These are phyloP conservation scores for Dinothrombium tinctorium DNA, from an alignment of 1,140 invertebrate species.

Conservation along the genomic window DNA sequence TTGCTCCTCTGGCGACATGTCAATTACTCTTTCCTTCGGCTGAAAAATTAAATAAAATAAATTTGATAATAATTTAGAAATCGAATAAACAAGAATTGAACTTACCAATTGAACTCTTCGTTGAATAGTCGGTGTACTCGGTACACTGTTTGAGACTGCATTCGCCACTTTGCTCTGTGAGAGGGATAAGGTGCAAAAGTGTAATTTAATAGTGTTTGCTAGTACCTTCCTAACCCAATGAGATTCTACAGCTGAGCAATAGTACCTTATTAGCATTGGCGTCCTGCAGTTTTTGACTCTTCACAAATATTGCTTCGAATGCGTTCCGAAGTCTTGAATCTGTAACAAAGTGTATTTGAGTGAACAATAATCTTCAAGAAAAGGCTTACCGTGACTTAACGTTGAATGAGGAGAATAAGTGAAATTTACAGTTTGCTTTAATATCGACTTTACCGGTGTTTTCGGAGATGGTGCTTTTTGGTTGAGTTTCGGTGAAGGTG, in stretches of 20 bases:
- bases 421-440: conserved; percentile 77
- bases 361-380: no score
- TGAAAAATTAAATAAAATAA: conserved; percentile 19
- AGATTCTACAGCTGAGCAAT: not conserved
- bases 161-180: not conserved
- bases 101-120: conserved; percentile 65
- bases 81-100: conserved; percentile 11
- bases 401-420: conserved; percentile 36
- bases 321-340: conserved; percentile 45
- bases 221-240: no score
- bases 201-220: no score
- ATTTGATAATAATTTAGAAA: not conserved
- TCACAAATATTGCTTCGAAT: conserved; percentile 70
- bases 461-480: no score
- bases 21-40: conserved; percentile 66
- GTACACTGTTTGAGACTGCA: conserved; percentile 6
- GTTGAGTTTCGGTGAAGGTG: not conserved
- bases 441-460: conserved; percentile 56
- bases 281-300: conserved; percentile 40
- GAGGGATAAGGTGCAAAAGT: not conserved
- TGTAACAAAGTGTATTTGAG: conserved; percentile 12
- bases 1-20: conserved; percentile 68
- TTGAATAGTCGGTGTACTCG: conserved; percentile 28
- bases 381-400: conserved; percentile 50
- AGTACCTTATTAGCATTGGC: conserved; percentile 24